Percentiles rank a stretch among this genome's conserved stretches.
phyloP scores from a whole-genome alignment of 2,888 invertebrate species.

The Trypoxylon attenuatum region DNA sequence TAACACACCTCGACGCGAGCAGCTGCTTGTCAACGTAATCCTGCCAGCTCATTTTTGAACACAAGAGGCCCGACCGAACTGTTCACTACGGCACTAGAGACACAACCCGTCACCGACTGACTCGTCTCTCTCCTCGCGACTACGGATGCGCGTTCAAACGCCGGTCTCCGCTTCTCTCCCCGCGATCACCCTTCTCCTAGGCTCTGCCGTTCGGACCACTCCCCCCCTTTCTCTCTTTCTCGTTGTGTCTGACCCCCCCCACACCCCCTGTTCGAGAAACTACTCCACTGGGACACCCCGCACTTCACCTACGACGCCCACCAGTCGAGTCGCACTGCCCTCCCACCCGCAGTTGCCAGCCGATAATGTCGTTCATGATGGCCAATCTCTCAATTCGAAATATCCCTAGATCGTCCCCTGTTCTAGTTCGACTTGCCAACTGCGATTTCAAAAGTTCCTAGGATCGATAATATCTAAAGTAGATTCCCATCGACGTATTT shows the following conservation, averaged over 20 bases:
- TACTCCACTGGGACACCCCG: not conserved
- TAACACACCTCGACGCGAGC: slow-evolving; percentile 95
- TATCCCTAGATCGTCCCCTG: too few species aligned
- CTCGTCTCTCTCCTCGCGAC: slow-evolving; percentile 71
- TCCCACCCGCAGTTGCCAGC: slow-evolving; percentile 20
- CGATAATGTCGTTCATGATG: too few species aligned
- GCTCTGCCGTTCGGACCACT: slow-evolving; percentile 21
- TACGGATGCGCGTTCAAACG: slow-evolving; percentile 78
- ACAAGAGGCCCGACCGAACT: slow-evolving; percentile 39
- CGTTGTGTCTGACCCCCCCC: slow-evolving; percentile 24
- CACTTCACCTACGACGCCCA: not conserved
- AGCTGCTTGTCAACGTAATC: slow-evolving; percentile 98
- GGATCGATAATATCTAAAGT: too few species aligned
- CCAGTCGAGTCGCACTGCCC: slow-evolving; percentile 2
- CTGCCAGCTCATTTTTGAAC: slow-evolving; percentile 91
- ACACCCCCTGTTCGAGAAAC: slow-evolving; percentile 14
- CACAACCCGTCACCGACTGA: slow-evolving; percentile 69
- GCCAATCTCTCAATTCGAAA: too few species aligned
- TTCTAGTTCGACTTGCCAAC: too few species aligned
- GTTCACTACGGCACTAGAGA: slow-evolving; percentile 66
- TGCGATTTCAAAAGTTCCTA: too few species aligned
- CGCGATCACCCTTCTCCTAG: slow-evolving; percentile 64
- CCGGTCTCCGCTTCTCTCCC: slow-evolving; percentile 77
- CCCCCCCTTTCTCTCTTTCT: slow-evolving; percentile 25
- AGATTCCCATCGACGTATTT: too few species aligned